These are phyloP conservation scores for Aphrophora alni DNA, from an alignment of 2,888 invertebrate species.

Conservation along the genomic window DNA sequence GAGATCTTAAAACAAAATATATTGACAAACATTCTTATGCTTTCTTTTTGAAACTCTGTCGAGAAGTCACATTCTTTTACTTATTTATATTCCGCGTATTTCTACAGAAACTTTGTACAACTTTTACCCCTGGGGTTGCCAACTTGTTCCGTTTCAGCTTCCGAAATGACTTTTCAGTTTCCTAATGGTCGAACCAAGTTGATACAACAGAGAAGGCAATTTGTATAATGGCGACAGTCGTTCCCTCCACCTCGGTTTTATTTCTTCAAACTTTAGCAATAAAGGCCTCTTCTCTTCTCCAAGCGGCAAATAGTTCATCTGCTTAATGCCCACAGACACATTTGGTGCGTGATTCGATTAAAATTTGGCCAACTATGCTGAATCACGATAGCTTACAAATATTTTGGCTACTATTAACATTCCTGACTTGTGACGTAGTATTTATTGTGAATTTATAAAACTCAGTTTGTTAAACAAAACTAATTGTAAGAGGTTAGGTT, in stretches of 20 bases:
- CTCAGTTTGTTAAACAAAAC: no score
- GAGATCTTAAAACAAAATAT: background rate
- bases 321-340: background rate
- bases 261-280: background rate
- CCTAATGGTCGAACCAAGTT: background rate
- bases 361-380: background rate
- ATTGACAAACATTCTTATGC: background rate
- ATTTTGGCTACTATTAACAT: no score
- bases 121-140: background rate
- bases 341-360: background rate
- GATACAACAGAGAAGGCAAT: conserved; percentile 3
- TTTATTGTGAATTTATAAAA: no score
- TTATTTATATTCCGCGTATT: background rate
- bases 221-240: conserved; percentile 2
- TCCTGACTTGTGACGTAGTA: no score
- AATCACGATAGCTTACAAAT: no score
- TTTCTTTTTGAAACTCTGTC: background rate
- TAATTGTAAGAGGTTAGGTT: no score
- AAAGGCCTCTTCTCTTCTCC: background rate
- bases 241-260: background rate
- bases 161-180: conserved; percentile 5
- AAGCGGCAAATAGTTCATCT: background rate
- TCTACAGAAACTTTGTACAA: background rate
- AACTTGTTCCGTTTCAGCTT: no score
- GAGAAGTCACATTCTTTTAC: background rate